Evolutionary conservation across 2,797 vertebrate genomes (phyloP).

Genomic region (Lacerta bilineata): DNA sequence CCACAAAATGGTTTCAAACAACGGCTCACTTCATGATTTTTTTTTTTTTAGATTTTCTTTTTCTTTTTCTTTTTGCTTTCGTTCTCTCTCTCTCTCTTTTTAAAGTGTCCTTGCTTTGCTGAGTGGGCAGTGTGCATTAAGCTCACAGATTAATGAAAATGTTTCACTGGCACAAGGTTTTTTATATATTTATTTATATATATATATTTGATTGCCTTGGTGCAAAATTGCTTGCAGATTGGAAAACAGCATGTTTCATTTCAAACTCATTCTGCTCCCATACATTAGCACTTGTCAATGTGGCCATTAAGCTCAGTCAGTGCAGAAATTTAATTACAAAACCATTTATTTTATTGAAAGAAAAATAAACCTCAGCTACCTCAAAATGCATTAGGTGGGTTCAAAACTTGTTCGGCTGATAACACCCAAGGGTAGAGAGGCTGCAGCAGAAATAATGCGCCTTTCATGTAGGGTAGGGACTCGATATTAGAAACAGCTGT

Average conservation of each 20-base stretch:
- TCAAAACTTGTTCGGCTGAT: slow-evolving; percentile 91
- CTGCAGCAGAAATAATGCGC: slow-evolving; percentile 86
- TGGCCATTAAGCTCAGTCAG: slow-evolving; percentile 92
- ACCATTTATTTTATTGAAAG: slow-evolving; percentile 98
- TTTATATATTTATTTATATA: slow-evolving; percentile 28
- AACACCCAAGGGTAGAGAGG: slow-evolving; percentile 91
- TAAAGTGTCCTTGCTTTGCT: slow-evolving; percentile 79
- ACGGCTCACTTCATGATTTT: slow-evolving; percentile 88
- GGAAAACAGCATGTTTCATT: slow-evolving; percentile 91
- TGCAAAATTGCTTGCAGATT: slow-evolving; percentile 94
- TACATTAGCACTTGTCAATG: slow-evolving; percentile 98
- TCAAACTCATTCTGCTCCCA: slow-evolving; percentile 87
- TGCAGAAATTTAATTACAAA: slow-evolving; percentile 95
- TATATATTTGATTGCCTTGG: slow-evolving; percentile 82
- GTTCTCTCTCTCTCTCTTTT: not conserved
- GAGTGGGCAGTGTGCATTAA: slow-evolving; percentile 87
- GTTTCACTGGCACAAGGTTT: slow-evolving; percentile 88
- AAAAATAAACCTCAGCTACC: slow-evolving; percentile 96
- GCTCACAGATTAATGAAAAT: slow-evolving; percentile 94
- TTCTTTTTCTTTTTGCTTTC: slow-evolving; percentile 69
- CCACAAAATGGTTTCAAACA: slow-evolving; percentile 95
- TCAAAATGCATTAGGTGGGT: slow-evolving; percentile 94
- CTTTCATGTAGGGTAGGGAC: slow-evolving; percentile 87
- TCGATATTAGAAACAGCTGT: slow-evolving; percentile 92
- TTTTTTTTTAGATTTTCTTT: slow-evolving; percentile 65